Conservation (phyloP, 2,797 vertebrate genomes). For the Acrossocheilus wenchowensis region DNA sequence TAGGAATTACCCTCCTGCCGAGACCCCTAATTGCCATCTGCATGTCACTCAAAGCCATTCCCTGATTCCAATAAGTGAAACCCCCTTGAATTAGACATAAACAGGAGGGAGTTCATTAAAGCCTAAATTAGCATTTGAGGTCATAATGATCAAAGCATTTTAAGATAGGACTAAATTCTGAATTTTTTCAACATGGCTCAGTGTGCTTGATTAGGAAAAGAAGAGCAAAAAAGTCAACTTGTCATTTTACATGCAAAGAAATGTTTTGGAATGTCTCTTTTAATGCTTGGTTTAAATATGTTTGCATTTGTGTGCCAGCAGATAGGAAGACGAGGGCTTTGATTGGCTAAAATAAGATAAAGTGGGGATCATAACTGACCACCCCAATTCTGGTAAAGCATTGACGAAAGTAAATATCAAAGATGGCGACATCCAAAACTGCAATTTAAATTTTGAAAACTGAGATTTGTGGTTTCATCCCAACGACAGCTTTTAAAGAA, state of each 20-base stretch:
- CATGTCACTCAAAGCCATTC: conserved; percentile 35
- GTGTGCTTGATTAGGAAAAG: conserved; percentile 38
- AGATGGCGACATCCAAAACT: not conserved
- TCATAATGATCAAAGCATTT: conserved; percentile 45
- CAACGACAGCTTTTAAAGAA: not conserved
- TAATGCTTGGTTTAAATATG: not conserved
- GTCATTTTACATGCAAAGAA: conserved; percentile 17
- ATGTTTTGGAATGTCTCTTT: conserved; percentile 9
- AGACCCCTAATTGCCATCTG: conserved; percentile 16
- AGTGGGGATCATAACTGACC: not conserved
- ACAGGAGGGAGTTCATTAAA: conserved; percentile 45
- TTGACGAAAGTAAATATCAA: not conserved
- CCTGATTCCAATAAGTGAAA: conserved; percentile 19
- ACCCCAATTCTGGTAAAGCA: not conserved
- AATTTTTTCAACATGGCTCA: conserved; percentile 30
- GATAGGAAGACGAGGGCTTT: not conserved
- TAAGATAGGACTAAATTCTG: not conserved
- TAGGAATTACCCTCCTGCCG: conserved; percentile 32
- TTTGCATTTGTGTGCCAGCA: conserved; percentile 5
- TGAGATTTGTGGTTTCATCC: not conserved
- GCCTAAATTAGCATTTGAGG: conserved; percentile 34
- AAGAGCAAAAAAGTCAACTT: conserved; percentile 3
- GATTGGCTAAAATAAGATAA: not conserved
- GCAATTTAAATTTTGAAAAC: not conserved
- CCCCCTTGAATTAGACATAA: conserved; percentile 32